Percentiles rank a stretch among this genome's conserved stretches.
Conservation (phyloP, 2,113 vertebrate species). For the Melierax canorus region DNA sequence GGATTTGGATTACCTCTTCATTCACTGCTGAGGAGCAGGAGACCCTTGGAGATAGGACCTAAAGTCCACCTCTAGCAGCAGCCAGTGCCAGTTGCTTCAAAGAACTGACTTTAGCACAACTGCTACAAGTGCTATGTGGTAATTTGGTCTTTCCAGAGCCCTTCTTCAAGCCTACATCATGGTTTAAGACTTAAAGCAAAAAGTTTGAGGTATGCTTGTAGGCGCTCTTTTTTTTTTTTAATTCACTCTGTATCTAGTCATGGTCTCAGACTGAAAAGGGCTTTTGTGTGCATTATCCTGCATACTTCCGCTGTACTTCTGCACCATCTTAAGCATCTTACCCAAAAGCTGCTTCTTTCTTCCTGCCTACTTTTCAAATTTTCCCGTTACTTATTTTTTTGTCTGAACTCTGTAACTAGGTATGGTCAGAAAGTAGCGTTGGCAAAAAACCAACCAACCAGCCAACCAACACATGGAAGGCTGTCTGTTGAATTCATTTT, state of each 20-base stretch:
- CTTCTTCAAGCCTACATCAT: neutral
- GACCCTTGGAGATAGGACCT: neutral
- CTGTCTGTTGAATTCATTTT: neutral
- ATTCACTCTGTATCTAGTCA: neutral
- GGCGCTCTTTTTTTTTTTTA: neutral
- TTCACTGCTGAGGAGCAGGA: neutral
- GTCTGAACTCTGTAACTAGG: neutral
- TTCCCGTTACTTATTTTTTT: neutral
- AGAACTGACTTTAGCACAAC: neutral
- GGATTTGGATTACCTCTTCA: neutral
- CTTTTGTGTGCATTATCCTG: neutral
- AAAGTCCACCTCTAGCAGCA: fast-evolving
- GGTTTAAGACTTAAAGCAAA: neutral
- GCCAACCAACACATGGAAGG: fast-evolving
- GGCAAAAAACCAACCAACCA: neutral
- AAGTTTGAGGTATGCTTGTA: neutral
- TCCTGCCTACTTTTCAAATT: neutral
- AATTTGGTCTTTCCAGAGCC: neutral
- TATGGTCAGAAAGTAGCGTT: neutral
- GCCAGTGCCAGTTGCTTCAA: neutral
- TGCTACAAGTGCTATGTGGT: neutral
- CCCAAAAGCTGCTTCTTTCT: neutral
- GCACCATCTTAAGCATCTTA: neutral
- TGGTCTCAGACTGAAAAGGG: neutral
- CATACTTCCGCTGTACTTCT: neutral